Conservation (phyloP, 37 sponge, comb jelly and placozoan genomes). For the Hormiphora californensis region DNA sequence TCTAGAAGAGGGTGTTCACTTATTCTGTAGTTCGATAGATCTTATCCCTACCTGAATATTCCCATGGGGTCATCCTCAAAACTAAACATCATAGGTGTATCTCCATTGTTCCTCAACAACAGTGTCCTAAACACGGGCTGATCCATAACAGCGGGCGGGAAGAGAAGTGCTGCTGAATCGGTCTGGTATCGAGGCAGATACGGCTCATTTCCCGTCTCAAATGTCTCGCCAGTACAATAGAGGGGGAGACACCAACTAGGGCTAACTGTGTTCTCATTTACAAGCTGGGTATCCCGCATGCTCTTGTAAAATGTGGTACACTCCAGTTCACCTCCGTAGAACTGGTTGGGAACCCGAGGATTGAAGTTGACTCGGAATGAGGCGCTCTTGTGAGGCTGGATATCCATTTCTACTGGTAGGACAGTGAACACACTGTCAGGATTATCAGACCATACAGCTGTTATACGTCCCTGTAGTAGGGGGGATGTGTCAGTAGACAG, state of each 20-base stretch:
- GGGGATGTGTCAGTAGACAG: neutral
- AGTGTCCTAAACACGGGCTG: slow-evolving; percentile 63
- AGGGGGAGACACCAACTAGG: slow-evolving; percentile 82
- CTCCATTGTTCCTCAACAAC: slow-evolving; percentile 64
- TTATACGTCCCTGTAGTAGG: slow-evolving; percentile 1
- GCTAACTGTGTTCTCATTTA: slow-evolving; percentile 56
- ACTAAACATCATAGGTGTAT: slow-evolving; percentile 66
- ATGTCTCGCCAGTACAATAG: slow-evolving; percentile 69
- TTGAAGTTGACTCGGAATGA: slow-evolving; percentile 71
- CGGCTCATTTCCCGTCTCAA: slow-evolving; percentile 59
- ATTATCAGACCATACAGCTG: slow-evolving; percentile 47
- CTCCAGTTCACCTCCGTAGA: slow-evolving; percentile 63
- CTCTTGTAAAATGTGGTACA: slow-evolving; percentile 75
- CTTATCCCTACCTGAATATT: slow-evolving; percentile 44
- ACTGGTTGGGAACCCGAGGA: slow-evolving; percentile 64
- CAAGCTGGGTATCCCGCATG: slow-evolving; percentile 58
- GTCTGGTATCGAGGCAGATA: slow-evolving; percentile 60
- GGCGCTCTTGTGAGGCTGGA: slow-evolving; percentile 61
- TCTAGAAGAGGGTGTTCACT: too few relatives aligned
- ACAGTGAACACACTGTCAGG: slow-evolving; percentile 58
- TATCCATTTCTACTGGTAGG: slow-evolving; percentile 64
- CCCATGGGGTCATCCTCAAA: slow-evolving; percentile 63
- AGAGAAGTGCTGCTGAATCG: slow-evolving; percentile 42
- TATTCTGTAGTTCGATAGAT: too few relatives aligned
- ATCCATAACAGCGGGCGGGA: slow-evolving; percentile 63